Evolutionary conservation across 2,113 vertebrate genomes (phyloP).

Genomic region (Dolichotis patagonum): DNA sequence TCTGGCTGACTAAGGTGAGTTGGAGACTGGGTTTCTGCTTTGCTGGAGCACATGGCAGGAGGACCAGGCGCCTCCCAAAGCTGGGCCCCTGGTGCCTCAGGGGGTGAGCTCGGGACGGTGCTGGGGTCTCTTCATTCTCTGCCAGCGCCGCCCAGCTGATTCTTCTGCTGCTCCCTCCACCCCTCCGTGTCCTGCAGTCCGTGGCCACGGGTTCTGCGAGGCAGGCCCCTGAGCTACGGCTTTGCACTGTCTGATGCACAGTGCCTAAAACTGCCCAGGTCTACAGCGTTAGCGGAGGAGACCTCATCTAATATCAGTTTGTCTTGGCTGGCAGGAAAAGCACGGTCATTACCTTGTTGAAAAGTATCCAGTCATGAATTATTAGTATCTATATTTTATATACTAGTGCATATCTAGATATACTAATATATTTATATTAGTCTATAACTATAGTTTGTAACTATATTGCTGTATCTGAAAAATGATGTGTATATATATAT

Average conservation of each 20-base stretch:
- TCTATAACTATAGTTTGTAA: too few relatives aligned
- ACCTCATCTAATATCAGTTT: not conserved
- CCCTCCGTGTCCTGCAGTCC: too few relatives aligned
- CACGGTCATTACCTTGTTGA: not conserved
- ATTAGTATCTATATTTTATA: not conserved
- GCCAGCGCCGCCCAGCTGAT: accelerated
- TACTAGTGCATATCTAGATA: too few relatives aligned
- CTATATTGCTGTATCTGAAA: not conserved
- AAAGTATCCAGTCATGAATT: not conserved
- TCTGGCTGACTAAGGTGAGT: not conserved
- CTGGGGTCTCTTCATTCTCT: not conserved
- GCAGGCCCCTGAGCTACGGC: not conserved
- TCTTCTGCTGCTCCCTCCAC: not conserved
- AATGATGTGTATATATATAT: not conserved
- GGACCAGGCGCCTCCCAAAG: not conserved
- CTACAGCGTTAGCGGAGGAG: not conserved
- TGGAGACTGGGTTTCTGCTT: not conserved
- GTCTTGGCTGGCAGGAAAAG: not conserved
- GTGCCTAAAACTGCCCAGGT: not conserved
- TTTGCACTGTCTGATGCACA: too few relatives aligned
- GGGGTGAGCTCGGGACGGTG: accelerated
- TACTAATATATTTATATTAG: too few relatives aligned
- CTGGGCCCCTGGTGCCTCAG: too few relatives aligned
- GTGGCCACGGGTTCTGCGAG: not conserved
- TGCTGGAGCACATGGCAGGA: not conserved